phyloP scores from a whole-genome alignment of 2,888 invertebrate species.

The Caenorhabditis doughertyi region DNA sequence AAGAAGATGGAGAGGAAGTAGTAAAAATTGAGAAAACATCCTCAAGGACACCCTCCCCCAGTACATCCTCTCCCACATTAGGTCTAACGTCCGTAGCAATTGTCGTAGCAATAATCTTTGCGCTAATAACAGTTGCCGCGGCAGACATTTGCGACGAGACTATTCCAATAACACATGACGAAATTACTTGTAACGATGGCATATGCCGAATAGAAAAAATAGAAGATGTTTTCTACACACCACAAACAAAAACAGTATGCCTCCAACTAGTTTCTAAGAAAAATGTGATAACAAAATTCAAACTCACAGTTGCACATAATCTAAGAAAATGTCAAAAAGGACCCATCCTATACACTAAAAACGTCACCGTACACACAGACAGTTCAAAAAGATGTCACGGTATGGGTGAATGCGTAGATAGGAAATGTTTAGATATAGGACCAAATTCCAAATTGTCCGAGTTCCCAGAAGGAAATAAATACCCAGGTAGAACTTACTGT shows the following conservation, averaged over 20 bases:
- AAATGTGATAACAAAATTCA: no score
- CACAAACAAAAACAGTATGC: conserved; percentile 1
- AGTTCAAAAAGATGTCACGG: not conserved
- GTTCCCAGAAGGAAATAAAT: no score
- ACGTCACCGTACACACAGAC: not conserved
- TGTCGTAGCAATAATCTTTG: not conserved
- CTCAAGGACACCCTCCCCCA: conserved; percentile 1
- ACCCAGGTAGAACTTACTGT: no score
- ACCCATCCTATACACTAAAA: not conserved
- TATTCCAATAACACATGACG: not conserved
- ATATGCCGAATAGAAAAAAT: not conserved
- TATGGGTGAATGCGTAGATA: conserved; percentile 2
- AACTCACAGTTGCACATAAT: no score
- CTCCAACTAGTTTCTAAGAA: no score
- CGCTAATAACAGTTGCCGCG: not conserved
- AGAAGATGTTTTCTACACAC: not conserved
- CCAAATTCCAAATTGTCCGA: no score
- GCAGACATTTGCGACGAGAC: not conserved
- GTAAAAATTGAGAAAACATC: not conserved
- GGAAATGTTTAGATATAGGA: no score
- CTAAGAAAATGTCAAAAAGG: not conserved
- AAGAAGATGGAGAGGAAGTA: not conserved
- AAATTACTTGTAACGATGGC: not conserved
- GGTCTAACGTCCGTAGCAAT: no score
- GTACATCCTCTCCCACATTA: no score